Evolutionary conservation across 2,888 invertebrate genomes (phyloP).

Genomic region (Agrochola macilenta): DNA sequence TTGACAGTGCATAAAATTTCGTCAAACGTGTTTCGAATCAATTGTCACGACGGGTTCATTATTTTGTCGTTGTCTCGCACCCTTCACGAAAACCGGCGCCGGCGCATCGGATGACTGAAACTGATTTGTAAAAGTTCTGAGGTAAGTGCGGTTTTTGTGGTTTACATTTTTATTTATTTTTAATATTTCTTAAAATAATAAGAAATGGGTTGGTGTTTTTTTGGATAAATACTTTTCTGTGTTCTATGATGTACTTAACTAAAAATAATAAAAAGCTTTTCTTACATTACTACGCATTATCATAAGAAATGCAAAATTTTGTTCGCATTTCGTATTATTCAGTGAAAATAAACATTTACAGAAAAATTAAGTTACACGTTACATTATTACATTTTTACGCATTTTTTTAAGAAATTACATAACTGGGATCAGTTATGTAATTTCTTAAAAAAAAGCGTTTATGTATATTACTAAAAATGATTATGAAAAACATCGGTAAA

Average conservation of each 20-base stretch:
- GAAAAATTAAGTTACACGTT: not conserved
- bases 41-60: slow-evolving; percentile 61
- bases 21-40: slow-evolving; percentile 59
- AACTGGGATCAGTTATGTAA: not conserved
- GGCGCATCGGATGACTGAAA: slow-evolving; percentile 54
- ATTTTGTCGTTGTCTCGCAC: slow-evolving; percentile 45
- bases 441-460: not conserved
- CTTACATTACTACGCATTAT: not conserved
- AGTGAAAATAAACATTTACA: not conserved
- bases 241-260: no score
- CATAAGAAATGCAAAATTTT: not conserved
- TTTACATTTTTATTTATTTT: not conserved
- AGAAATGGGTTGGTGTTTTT: not conserved
- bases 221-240: not conserved
- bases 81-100: slow-evolving; percentile 51
- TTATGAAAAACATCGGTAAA: not conserved
- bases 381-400: not conserved
- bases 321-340: no score
- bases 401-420: no score
- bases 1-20: slow-evolving; percentile 51
- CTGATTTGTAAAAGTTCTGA: slow-evolving; percentile 26
- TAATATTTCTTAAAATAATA: not conserved
- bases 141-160: not conserved
- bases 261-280: not conserved
- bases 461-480: not conserved